These are phyloP conservation scores for Leptodirus hochenwartii DNA, from an alignment of 2,888 invertebrate genomes.

Conservation along the genomic window DNA sequence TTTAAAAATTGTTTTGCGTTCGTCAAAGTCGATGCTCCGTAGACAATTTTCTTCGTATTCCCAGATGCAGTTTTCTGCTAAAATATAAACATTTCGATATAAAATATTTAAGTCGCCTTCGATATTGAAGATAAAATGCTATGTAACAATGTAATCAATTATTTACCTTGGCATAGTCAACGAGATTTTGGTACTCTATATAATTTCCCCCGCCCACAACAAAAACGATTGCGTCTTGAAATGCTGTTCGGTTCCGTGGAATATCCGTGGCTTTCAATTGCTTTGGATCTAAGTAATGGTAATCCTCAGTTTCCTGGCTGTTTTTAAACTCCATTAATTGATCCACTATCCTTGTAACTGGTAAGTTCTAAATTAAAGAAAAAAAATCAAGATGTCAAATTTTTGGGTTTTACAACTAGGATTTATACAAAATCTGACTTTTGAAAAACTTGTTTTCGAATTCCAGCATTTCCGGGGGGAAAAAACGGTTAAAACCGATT, in stretches of 20 bases:
- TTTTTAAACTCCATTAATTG: constrained; percentile 67
- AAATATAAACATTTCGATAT: constrained; percentile 17
- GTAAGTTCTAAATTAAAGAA: constrained; percentile 67
- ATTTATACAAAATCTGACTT: too few relatives aligned
- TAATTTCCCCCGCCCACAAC: constrained; percentile 92
- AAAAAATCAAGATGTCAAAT: constrained; percentile 9
- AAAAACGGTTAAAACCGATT: too few relatives aligned
- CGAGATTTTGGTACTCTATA: constrained; percentile 96
- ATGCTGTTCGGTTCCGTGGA: constrained; percentile 47
- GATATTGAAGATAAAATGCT: background rate
- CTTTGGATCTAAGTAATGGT: constrained; percentile 91
- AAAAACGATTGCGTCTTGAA: constrained; percentile 80
- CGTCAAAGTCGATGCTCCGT: constrained; percentile 86
- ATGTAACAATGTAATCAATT: background rate
- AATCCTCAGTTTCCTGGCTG: constrained; percentile 66
- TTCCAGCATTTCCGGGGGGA: too few relatives aligned
- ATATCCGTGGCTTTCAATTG: constrained; percentile 56
- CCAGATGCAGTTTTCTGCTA: constrained; percentile 57
- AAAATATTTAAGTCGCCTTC: constrained; percentile 5
- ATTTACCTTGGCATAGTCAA: constrained; percentile 75
- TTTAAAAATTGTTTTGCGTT: constrained; percentile 90
- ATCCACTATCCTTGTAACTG: constrained; percentile 86
- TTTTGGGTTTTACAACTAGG: constrained; percentile 4
- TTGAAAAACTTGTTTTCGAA: too few relatives aligned
- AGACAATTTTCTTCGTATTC: constrained; percentile 64